Conservation (phyloP, 2,797 vertebrate genomes). For the Micromesistius poutassou region DNA sequence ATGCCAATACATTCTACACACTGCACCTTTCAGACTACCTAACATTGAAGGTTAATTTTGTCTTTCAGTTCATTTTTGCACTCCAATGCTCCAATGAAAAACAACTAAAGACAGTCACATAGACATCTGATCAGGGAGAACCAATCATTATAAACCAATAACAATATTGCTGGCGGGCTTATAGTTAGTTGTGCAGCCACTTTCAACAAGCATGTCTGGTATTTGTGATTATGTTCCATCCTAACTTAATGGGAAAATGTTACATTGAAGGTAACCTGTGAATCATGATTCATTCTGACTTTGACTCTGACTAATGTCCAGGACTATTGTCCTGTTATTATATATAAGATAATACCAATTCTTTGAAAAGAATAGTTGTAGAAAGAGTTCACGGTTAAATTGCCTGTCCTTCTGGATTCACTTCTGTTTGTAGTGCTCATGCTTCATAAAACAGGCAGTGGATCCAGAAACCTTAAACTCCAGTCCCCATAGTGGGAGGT, state of each 20-base stretch:
- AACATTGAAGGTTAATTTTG: not conserved
- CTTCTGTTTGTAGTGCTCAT: not conserved
- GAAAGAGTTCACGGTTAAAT: not conserved
- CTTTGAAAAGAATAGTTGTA: not conserved
- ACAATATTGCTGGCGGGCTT: not conserved
- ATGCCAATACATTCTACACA: too few species aligned
- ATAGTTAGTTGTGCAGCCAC: too few species aligned
- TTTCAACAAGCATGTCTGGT: not conserved
- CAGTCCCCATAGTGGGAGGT: not conserved
- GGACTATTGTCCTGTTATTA: not conserved
- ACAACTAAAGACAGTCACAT: not conserved
- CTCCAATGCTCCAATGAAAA: not conserved
- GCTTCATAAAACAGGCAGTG: not conserved
- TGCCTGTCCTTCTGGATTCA: not conserved
- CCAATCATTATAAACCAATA: not conserved
- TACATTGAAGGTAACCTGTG: not conserved
- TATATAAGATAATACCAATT: too few species aligned
- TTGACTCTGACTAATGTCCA: too few species aligned
- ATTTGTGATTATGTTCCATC: too few species aligned
- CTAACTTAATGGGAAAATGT: not conserved
- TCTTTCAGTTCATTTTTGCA: not conserved
- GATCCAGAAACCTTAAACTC: not conserved
- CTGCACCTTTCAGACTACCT: too few species aligned
- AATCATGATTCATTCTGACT: not conserved
- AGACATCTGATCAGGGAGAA: not conserved